These are phyloP conservation scores for Pampusana beccarii DNA, from an alignment of 2,113 vertebrate species.

Conservation along the genomic window DNA sequence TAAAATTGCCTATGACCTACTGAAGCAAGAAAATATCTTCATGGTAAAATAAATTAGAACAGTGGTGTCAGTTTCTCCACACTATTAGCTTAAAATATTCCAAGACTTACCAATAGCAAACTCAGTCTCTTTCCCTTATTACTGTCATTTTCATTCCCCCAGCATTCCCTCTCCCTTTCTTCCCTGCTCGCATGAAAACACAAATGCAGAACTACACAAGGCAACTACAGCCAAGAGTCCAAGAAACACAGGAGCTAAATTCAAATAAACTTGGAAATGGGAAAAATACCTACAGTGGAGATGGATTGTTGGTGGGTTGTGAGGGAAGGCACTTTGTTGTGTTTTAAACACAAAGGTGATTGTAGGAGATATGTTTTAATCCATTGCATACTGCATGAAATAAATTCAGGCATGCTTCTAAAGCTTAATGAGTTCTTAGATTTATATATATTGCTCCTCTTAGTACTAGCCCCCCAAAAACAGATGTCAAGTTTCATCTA, in stretches of 20 bases:
- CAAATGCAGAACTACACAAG: neutral
- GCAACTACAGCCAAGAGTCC: neutral
- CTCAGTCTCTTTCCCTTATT: neutral
- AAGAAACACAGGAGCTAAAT: neutral
- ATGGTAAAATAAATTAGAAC: neutral
- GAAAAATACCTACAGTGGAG: neutral
- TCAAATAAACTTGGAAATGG: neutral
- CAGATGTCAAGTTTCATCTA: neutral
- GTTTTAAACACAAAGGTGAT: neutral
- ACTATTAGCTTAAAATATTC: neutral
- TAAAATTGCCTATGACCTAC: constrained; percentile 1
- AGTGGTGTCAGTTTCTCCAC: neutral
- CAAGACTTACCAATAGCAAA: neutral
- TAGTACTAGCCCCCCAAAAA: neutral
- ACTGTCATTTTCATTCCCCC: neutral
- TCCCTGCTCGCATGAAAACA: neutral
- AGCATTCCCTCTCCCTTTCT: neutral
- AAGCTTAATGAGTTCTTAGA: neutral
- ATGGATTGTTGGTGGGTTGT: rapidly evolving
- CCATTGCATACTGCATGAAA: neutral
- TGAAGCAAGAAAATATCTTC: constrained; percentile 1
- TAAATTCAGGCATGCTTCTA: neutral
- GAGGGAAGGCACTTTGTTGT: too few species aligned
- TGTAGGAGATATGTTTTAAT: neutral
- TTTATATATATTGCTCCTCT: neutral